Evolutionary conservation across 2,888 invertebrate genomes (phyloP), one percentile per base, ranked within the genome.

Genomic region (Colletes collaris): DNA sequence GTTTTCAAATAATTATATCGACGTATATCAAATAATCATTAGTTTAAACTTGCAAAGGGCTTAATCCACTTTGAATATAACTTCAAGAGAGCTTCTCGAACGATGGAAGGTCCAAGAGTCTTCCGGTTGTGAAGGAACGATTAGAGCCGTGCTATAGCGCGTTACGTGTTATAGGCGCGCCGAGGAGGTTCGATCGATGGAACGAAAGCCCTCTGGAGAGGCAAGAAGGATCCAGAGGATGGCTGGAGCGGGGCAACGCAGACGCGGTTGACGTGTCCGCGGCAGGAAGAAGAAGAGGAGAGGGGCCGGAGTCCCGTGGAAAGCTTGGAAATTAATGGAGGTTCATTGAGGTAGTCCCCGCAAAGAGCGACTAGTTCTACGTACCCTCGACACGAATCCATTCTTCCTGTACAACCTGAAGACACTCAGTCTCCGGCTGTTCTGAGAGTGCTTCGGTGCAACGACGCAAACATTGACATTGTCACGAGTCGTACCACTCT

Each of bases 401-500:
- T 84, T 80, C 85, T 87, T 82, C 74, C 82, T 79, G 78, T 74
- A 81, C 75, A 86, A 84, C 83, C 79, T 71, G 87, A 86, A 88
- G 81, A 86, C 75, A 76, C 82, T 84, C 80, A 72, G 82, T 82
- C 82, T 82, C 79, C 77, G 77, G 64, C 82, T 72, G 79, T 80
- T 68, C 76, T 68, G 77, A 82, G 83, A 86, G 85, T 85, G 84
- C 82, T 83, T 83, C 73, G 83, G 74, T 85, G 89, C 87, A 89
- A 88, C 87, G 86, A 87, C 84, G 87, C 89, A 89, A 89, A 89
- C 89, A 89, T 88, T 88, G 89, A 90, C 90, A 89, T 89, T 89
- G 89, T 90, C 89, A 87, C 88, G 87, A 85, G 84, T 81, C 83
- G 75, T 72, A 79, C 82, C 80, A 80, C 77, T 73, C 66, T 60